phyloP scores from a whole-genome alignment of 2,888 invertebrate species.

The Gandaritis pyraliata region DNA sequence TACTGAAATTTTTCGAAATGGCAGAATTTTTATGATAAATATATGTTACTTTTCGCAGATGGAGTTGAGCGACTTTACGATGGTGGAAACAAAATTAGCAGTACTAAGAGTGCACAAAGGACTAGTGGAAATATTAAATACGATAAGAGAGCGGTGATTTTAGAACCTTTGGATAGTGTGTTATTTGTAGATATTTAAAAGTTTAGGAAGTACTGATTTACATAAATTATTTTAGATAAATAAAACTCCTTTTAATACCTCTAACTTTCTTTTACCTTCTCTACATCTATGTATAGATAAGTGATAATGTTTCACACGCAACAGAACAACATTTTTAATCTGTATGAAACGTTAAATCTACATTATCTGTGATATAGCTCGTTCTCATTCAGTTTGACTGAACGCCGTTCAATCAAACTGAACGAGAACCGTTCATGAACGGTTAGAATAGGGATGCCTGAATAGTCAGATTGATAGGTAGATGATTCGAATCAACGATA shows the following conservation, averaged over 20 bases:
- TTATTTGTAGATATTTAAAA: constrained; percentile 13
- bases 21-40: background rate
- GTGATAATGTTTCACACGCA: no score
- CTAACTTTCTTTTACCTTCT: background rate
- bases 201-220: constrained; percentile 24
- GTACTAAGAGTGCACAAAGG: constrained; percentile 75
- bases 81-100: constrained; percentile 84
- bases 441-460: no score
- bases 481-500: no score
- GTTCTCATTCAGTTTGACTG: no score
- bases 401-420: no score
- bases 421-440: no score
- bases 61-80: constrained; percentile 88
- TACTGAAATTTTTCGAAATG: no score
- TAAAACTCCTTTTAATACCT: constrained; percentile 9
- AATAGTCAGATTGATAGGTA: no score
- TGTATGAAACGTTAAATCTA: no score
- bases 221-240: constrained; percentile 16
- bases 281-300: no score
- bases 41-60: constrained; percentile 71
- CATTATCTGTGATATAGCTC: no score
- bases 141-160: constrained; percentile 70
- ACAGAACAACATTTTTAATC: background rate
- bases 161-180: constrained; percentile 9
- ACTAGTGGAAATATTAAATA: constrained; percentile 77